Percentiles rank a stretch among this genome's conserved stretches.
Conservation (phyloP, 2,797 vertebrate genomes). For the Notolabrus celidotus region DNA sequence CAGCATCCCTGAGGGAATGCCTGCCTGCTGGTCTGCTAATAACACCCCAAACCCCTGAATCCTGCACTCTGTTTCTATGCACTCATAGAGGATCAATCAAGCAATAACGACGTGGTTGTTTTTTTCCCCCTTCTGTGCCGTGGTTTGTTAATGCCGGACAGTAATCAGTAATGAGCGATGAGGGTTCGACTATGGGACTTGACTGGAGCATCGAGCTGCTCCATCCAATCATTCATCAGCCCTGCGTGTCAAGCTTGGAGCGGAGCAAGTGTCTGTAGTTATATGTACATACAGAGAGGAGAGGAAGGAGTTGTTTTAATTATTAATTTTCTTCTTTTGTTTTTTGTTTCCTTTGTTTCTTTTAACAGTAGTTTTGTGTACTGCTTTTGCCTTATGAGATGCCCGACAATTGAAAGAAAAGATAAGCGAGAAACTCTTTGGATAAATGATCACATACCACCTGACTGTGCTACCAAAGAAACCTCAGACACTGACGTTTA, state of each 20-base stretch:
- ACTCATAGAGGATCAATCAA: conserved; percentile 59
- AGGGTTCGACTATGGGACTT: conserved; percentile 58
- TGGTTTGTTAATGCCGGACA: conserved; percentile 40
- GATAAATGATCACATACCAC: conserved; percentile 78
- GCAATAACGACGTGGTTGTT: conserved; percentile 63
- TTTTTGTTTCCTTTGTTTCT: conserved; percentile 65
- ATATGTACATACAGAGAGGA: conserved; percentile 82
- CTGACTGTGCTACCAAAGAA: conserved; percentile 96
- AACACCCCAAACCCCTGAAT: conserved; percentile 49
- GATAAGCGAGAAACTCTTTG: conserved; percentile 57
- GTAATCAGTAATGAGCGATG: conserved; percentile 40
- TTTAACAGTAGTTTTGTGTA: conserved; percentile 82
- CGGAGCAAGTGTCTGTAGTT: conserved; percentile 83
- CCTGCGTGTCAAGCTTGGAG: conserved; percentile 87
- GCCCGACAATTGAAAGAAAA: conserved; percentile 76
- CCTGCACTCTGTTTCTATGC: conserved; percentile 45
- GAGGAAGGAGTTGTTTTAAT: conserved; percentile 74
- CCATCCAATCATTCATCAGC: conserved; percentile 57
- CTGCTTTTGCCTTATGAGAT: conserved; percentile 83
- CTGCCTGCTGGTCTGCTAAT: conserved; percentile 71
- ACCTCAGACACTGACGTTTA: conserved; percentile 87
- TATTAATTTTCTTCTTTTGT: conserved; percentile 54
- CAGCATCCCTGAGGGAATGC: conserved; percentile 69
- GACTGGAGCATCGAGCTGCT: conserved; percentile 49
- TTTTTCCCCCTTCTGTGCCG: conserved; percentile 25